A percentile compares a stretch with the other conserved stretches of the same genome.
phyloP scores from a whole-genome alignment of 1,140 invertebrate genomes.

The Acyrthosiphon pisum region DNA sequence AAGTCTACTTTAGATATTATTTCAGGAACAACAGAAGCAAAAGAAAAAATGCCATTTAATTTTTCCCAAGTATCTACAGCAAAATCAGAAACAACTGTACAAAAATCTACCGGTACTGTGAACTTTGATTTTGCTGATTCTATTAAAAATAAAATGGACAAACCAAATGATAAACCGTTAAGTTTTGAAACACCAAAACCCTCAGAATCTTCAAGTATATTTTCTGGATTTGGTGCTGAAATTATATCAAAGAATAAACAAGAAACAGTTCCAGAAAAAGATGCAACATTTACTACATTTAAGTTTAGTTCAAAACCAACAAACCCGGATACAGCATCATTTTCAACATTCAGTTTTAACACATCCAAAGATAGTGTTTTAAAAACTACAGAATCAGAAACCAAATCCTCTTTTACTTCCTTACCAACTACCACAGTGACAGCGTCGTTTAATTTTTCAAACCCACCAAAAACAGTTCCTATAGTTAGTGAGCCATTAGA shows the following conservation, averaged over 20 bases:
- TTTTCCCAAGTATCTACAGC: not conserved
- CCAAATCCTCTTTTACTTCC: constrained; percentile 19
- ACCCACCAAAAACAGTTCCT: not conserved
- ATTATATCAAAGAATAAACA: constrained; percentile 18
- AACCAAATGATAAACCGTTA: not conserved
- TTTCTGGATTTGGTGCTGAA: constrained; percentile 24
- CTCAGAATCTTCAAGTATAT: constrained; percentile 8
- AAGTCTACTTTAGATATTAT: constrained; percentile 18
- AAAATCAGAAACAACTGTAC: not conserved
- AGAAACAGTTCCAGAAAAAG: constrained; percentile 8
- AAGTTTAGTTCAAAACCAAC: constrained; percentile 45
- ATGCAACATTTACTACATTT: not conserved
- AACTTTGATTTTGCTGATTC: constrained; percentile 33
- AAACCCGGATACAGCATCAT: constrained; percentile 30
- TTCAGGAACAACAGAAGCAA: constrained; percentile 16
- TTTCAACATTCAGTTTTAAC: constrained; percentile 35
- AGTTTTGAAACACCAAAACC: not conserved
- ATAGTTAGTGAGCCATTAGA: not conserved
- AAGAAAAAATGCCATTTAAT: constrained; percentile 9
- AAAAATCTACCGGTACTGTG: not conserved
- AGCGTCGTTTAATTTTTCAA: constrained; percentile 1
- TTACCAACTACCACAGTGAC: not conserved
- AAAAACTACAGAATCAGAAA: constrained; percentile 10
- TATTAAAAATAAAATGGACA: constrained; percentile 41
- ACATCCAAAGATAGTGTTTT: not conserved